Percentiles rank a stretch among this genome's conserved stretches.
Evolutionary conservation across 30 jellyfish, hydroid and myxozoan species (phyloP).

Genomic region (Turritopsis rubra): DNA sequence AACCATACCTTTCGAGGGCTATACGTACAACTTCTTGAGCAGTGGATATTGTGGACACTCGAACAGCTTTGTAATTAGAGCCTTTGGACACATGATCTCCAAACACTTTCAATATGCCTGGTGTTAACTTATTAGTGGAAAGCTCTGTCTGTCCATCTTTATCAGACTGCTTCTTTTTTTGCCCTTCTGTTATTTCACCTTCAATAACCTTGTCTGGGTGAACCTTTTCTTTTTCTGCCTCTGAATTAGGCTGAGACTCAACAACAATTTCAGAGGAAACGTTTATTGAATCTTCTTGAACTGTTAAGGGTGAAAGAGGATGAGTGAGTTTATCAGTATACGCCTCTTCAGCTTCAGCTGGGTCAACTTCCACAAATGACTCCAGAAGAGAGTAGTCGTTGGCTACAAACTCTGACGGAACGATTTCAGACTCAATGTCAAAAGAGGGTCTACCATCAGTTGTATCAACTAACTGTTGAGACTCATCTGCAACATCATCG

Average conservation of each 20-base stretch:
- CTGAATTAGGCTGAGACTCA: neutral
- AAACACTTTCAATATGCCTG: slow-evolving; percentile 89
- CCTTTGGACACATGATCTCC: slow-evolving; percentile 98
- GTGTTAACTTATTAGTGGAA: slow-evolving; percentile 86
- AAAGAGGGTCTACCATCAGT: neutral
- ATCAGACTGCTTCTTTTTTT: slow-evolving; percentile 48
- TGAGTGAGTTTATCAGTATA: neutral
- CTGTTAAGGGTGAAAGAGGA: neutral
- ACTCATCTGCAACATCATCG: neutral
- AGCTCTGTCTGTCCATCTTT: slow-evolving; percentile 60
- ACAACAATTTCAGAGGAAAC: neutral
- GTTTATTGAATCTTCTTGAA: neutral
- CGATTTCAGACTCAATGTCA: neutral
- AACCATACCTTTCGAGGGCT: slow-evolving; percentile 79
- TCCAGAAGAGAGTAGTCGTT: neutral
- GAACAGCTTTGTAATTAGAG: slow-evolving; percentile 90
- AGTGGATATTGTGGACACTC: slow-evolving; percentile 92
- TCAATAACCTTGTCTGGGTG: slow-evolving; percentile 24
- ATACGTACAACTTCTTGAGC: slow-evolving; percentile 82
- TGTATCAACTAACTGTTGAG: neutral
- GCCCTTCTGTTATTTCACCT: neutral
- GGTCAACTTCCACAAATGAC: neutral
- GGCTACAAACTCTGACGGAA: neutral
- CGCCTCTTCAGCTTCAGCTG: neutral
- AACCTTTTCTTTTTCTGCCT: neutral